These are phyloP conservation scores for Telenomus remus DNA, from an alignment of 1,140 invertebrate genomes.

Conservation along the genomic window DNA sequence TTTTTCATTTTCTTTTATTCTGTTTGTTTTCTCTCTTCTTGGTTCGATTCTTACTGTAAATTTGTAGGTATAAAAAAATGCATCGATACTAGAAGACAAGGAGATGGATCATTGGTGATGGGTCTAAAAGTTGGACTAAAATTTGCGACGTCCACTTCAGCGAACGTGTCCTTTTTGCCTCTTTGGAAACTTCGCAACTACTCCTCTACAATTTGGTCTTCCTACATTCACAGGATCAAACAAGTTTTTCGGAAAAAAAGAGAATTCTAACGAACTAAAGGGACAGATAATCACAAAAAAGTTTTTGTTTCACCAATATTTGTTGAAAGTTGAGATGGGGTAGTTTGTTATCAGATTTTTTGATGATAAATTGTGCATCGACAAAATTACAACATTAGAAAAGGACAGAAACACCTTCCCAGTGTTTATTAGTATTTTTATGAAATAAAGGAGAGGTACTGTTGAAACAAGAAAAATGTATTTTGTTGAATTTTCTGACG, in stretches of 20 bases:
- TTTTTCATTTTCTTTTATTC: slow-evolving; percentile 16
- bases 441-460: too few relatives aligned
- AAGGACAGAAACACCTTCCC: too few relatives aligned
- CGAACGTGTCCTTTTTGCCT: slow-evolving; percentile 24
- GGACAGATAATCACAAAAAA: slow-evolving; percentile 22
- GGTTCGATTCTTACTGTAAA: not conserved
- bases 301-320: slow-evolving; percentile 24
- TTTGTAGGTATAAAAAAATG: not conserved
- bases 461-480: too few relatives aligned
- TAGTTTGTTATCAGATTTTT: not conserved
- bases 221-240: slow-evolving; percentile 41
- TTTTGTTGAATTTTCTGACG: too few relatives aligned
- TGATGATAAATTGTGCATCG: too few relatives aligned
- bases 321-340: not conserved
- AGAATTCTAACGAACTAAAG: slow-evolving; percentile 29
- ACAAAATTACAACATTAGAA: too few relatives aligned
- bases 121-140: slow-evolving; percentile 47
- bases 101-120: slow-evolving; percentile 33
- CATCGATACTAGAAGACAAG: not conserved
- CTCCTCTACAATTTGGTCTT: slow-evolving; percentile 21
- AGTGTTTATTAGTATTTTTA: too few relatives aligned
- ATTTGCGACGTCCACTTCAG: slow-evolving; percentile 50
- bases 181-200: slow-evolving; percentile 19
- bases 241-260: slow-evolving; percentile 26
- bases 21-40: not conserved